Base-by-base conservation (phyloP, 2,113 vertebrate genomes). In the Petrocephalus microphthalmus region DNA sequence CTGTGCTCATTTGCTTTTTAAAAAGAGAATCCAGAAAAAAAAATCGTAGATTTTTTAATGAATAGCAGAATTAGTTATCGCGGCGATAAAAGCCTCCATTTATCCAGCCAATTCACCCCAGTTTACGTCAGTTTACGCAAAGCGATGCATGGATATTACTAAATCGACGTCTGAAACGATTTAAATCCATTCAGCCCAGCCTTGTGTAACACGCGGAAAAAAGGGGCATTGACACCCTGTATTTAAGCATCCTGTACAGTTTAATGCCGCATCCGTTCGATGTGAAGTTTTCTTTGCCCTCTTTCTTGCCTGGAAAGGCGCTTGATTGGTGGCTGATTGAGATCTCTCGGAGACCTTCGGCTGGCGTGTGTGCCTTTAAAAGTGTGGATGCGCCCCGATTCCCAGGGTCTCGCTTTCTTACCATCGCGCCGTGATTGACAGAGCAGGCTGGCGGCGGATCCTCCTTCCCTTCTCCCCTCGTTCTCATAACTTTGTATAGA, bases 401-500 rank as follows among this genome's bases (percentile, higher is more conserved):
- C 87, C 86, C 83, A 85, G 88, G 88, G 88, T 89, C 88, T 85
- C 88, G 85, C 87, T 89, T 81, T 82, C 91, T 84, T 87, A 81
- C 87, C 87, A 88, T 86, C 90, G 87, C 86, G 15, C n/a, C 74
- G 84, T 94, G 95, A 96, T 93, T 95, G 95, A 95, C 95, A 94
- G 90, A 45, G 90, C 60, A 90, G 91, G 90, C 92, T 92, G 86
- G 84, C 89, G 90, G 88, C 90, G 90, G 93, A 93, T 91, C 93
- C 93, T 95, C 95, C 94, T 93, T 92, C 90, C 91, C 91, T 86
- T 90, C 92, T 42, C 33, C 33, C 15, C 90, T 91, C 91, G 84
- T 89, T 92, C 93, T 91, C 93, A 93, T 94, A 94, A 94, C 90
- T 92, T 94, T 95, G 92, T 71, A 93, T 91, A 93, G 92, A 94